Conservation (phyloP, 2,113 vertebrate species). For the Crypturellus undulatus region DNA sequence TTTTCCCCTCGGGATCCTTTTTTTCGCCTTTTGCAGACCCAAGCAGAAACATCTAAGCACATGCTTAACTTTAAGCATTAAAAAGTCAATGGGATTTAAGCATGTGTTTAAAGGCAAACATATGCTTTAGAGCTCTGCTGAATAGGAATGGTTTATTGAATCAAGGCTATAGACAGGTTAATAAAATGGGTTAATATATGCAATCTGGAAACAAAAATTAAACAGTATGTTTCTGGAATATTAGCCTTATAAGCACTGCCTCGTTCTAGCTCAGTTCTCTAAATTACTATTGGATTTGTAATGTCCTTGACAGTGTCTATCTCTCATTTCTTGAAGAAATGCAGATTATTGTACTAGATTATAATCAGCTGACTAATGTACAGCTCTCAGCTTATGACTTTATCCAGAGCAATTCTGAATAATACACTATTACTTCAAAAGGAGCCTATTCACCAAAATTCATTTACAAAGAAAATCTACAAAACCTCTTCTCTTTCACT, state of each 20-base stretch:
- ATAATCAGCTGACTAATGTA: conserved; percentile 17
- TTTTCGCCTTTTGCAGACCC: background rate
- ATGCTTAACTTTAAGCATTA: conserved; percentile 71
- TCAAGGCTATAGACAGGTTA: conserved; percentile 63
- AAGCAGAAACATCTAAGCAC: conserved; percentile 47
- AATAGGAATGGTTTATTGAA: conserved; percentile 68
- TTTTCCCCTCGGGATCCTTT: background rate
- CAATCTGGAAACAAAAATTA: conserved; percentile 62
- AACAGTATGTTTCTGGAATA: conserved; percentile 39
- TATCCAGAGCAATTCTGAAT: conserved; percentile 32
- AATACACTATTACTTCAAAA: conserved; percentile 14
- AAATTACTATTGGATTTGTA: conserved; percentile 51
- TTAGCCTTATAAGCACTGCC: background rate
- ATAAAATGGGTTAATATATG: conserved; percentile 57
- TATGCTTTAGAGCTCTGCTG: conserved; percentile 66
- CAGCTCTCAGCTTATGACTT: background rate
- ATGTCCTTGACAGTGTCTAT: conserved; percentile 29
- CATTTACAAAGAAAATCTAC: conserved; percentile 38
- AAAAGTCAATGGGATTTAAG: conserved; percentile 69
- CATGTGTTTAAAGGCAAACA: conserved; percentile 71
- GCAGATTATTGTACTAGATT: conserved; percentile 38
- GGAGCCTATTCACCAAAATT: conserved; percentile 46
- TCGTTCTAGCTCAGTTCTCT: conserved; percentile 12
- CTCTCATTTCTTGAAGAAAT: conserved; percentile 60
- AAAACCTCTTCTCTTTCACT: conserved; percentile 25